These are phyloP conservation scores for Podarcis cretensis DNA, from an alignment of 2,113 vertebrate genomes.

Conservation along the genomic window DNA sequence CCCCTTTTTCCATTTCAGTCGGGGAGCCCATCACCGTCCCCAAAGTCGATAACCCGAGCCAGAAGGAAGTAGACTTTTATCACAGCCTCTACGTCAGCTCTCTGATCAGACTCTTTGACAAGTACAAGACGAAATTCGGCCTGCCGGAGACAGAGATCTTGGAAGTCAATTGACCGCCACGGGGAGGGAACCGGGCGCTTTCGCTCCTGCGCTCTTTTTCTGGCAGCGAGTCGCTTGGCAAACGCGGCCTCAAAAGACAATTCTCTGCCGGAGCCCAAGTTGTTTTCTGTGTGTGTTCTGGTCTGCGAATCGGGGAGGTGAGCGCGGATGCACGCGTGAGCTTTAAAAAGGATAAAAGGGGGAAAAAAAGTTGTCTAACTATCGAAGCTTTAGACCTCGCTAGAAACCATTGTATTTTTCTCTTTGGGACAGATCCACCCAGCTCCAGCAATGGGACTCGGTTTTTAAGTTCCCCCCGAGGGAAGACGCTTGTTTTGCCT, in stretches of 20 bases:
- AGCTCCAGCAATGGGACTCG: not conserved
- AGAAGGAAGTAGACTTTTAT: slow-evolving; percentile 88
- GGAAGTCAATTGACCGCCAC: slow-evolving; percentile 83
- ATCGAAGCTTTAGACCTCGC: slow-evolving; percentile 69
- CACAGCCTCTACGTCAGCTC: slow-evolving; percentile 90
- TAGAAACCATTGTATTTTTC: slow-evolving; percentile 10
- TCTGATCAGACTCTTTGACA: slow-evolving; percentile 89
- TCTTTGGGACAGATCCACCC: slow-evolving; percentile 30
- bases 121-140: slow-evolving; percentile 90
- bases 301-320: slow-evolving; percentile 68
- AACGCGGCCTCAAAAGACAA: not conserved
- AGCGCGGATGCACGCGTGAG: slow-evolving; percentile 65
- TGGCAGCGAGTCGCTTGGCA: not conserved
- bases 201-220: not conserved
- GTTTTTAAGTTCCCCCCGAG: slow-evolving; percentile 4
- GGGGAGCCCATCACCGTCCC: slow-evolving; percentile 96
- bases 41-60: slow-evolving; percentile 84
- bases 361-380: slow-evolving; percentile 67
- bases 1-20: slow-evolving; percentile 72
- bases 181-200: too few species aligned
- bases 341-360: slow-evolving; percentile 62
- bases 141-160: slow-evolving; percentile 86
- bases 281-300: slow-evolving; percentile 47
- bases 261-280: slow-evolving; percentile 53
- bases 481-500: not conserved